These are phyloP conservation scores for Notodonta dromedarius DNA, from an alignment of 2,888 invertebrate genomes.

Conservation along the genomic window DNA sequence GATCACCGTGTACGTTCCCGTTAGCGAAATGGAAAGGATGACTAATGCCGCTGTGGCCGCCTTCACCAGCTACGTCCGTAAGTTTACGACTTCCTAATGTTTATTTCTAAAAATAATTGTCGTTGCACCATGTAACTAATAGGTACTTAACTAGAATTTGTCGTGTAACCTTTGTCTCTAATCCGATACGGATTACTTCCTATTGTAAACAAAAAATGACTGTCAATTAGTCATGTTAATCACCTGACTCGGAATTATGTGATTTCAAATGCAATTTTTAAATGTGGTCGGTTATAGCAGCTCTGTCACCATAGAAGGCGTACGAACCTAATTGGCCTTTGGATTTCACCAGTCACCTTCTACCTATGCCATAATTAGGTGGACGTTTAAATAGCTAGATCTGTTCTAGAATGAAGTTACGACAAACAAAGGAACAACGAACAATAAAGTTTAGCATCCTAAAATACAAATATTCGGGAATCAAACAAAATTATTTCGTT, in stretches of 20 bases:
- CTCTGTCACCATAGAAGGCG: too few species aligned
- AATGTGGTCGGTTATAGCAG: too few species aligned
- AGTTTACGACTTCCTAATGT: constrained; percentile 41
- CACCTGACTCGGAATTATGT: neutral
- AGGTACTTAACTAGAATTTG: neutral
- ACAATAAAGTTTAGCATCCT: too few species aligned
- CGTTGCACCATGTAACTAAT: neutral
- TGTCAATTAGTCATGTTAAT: neutral
- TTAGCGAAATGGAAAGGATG: constrained; percentile 74
- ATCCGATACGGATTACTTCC: neutral
- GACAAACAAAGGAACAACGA: too few species aligned
- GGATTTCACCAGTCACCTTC: too few species aligned
- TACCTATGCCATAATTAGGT: too few species aligned
- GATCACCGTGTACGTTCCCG: constrained; percentile 71
- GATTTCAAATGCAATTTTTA: neutral
- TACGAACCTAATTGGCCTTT: too few species aligned
- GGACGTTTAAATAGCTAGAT: too few species aligned
- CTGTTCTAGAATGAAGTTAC: too few species aligned
- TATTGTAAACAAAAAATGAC: neutral
- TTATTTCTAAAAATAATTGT: neutral
- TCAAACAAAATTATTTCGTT: too few species aligned
- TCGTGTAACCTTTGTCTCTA: constrained; percentile 1
- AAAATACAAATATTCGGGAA: too few species aligned
- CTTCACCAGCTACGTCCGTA: constrained; percentile 81
- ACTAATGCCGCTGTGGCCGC: constrained; percentile 73